Conservation (phyloP, 2,113 vertebrate genomes). For the Anas platyrhynchos region DNA sequence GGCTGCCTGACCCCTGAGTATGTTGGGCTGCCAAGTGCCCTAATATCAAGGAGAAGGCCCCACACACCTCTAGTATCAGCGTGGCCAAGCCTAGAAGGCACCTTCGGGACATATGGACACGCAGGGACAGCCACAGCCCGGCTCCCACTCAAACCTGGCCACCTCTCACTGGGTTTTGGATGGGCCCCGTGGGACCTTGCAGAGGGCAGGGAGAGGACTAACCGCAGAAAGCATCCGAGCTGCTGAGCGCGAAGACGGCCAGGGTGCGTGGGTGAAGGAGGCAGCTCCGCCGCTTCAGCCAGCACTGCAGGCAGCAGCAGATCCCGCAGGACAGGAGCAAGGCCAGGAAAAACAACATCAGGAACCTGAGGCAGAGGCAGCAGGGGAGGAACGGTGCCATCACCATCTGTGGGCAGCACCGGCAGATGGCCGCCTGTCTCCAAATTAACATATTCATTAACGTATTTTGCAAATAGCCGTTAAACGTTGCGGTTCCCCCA, state of each 20-base stretch:
- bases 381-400: background rate
- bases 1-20: background rate
- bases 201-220: background rate
- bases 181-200: background rate
- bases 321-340: slow-evolving; percentile 68
- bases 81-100: background rate
- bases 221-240: slow-evolving; percentile 62
- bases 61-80: background rate
- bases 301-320: slow-evolving; percentile 71
- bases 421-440: slow-evolving; percentile 44
- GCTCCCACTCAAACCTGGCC: background rate
- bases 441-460: slow-evolving; percentile 63
- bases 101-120: background rate
- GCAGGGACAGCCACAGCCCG: background rate
- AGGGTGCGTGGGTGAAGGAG: background rate
- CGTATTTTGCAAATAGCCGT: background rate
- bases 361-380: slow-evolving; percentile 66
- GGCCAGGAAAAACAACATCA: slow-evolving; percentile 62
- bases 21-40: background rate
- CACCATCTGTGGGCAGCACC: background rate
- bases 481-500: background rate
- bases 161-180: background rate
- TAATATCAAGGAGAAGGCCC: background rate
- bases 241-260: slow-evolving; percentile 73
- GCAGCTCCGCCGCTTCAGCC: slow-evolving; percentile 24